Evolutionary conservation across 2,888 invertebrate genomes (phyloP).

Genomic region (Trachelus stipa): DNA sequence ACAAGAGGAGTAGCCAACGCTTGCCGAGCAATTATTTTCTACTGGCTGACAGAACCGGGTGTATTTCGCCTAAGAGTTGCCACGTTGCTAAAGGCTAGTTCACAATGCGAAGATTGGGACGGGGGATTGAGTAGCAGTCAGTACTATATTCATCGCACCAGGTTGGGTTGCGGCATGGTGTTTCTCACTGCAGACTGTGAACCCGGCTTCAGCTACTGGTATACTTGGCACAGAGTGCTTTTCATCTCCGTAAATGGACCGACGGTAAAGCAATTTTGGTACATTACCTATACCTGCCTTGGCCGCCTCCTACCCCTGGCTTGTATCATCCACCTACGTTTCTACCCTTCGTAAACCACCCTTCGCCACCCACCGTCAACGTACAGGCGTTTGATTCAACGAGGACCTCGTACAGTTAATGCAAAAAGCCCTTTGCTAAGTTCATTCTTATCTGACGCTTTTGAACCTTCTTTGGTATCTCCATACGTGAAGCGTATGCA

Average conservation of each 20-base stretch:
- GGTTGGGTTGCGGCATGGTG: conserved; percentile 42
- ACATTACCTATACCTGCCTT: conserved; percentile 59
- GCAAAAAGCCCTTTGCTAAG: background rate
- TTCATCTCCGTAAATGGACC: conserved; percentile 64
- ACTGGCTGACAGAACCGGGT: background rate
- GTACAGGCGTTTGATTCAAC: background rate
- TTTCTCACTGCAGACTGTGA: conserved; percentile 49
- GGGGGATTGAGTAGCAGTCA: conserved; percentile 21
- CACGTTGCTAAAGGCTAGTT: conserved; percentile 42
- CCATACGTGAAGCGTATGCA: no score
- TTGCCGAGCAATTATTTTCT: background rate
- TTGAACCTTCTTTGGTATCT: background rate
- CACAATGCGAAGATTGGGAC: conserved; percentile 36
- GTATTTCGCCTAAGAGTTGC: conserved; percentile 2
- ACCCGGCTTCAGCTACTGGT: conserved; percentile 50
- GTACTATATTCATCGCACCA: conserved; percentile 9
- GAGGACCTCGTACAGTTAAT: background rate
- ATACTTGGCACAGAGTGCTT: conserved; percentile 64
- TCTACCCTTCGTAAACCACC: background rate
- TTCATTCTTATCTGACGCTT: background rate
- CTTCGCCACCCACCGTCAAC: background rate
- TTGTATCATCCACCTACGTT: conserved; percentile 22
- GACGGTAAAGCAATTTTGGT: conserved; percentile 64
- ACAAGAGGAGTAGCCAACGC: background rate
- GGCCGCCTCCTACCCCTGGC: conserved; percentile 22